phyloP scores from a whole-genome alignment of 2,888 invertebrate species.

The Polydrusus tereticollis region DNA sequence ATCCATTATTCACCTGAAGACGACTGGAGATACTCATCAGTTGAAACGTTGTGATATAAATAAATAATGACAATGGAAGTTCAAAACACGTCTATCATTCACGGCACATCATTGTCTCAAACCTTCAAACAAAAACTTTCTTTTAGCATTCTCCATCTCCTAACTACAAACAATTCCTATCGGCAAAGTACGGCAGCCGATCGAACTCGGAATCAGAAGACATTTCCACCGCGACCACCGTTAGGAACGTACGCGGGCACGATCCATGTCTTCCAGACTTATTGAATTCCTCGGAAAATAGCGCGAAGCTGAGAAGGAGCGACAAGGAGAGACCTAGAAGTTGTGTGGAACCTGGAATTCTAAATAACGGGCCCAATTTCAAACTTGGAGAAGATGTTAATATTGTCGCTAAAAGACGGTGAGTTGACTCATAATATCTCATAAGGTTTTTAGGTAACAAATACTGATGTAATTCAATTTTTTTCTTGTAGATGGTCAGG shows the following conservation, averaged over 20 bases:
- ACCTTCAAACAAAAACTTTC: not conserved
- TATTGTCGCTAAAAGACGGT: slow-evolving; percentile 53
- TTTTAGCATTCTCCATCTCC: slow-evolving; percentile 55
- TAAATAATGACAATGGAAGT: too few relatives aligned
- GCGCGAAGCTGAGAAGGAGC: slow-evolving; percentile 57
- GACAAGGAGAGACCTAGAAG: slow-evolving; percentile 75
- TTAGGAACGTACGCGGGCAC: slow-evolving; percentile 66
- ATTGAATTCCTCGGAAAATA: slow-evolving; percentile 68
- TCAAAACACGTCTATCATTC: too few relatives aligned
- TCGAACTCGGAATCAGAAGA: slow-evolving; percentile 69
- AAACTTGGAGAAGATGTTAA: slow-evolving; percentile 66
- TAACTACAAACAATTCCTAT: slow-evolving; percentile 64
- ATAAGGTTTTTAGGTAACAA: too few relatives aligned
- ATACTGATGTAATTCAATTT: not conserved
- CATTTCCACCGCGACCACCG: slow-evolving; percentile 66
- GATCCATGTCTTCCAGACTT: slow-evolving; percentile 70
- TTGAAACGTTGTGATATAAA: too few relatives aligned
- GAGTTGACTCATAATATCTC: not conserved
- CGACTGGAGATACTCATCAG: too few relatives aligned
- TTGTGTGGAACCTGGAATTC: slow-evolving; percentile 72
- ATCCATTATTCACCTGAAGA: too few relatives aligned
- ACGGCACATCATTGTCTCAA: too few relatives aligned
- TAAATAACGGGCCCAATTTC: slow-evolving; percentile 60
- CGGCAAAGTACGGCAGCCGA: slow-evolving; percentile 66
- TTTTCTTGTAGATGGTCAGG: slow-evolving; percentile 73